These are phyloP conservation scores for Penelope pileata DNA, from an alignment of 2,113 vertebrate species.

Conservation along the genomic window DNA sequence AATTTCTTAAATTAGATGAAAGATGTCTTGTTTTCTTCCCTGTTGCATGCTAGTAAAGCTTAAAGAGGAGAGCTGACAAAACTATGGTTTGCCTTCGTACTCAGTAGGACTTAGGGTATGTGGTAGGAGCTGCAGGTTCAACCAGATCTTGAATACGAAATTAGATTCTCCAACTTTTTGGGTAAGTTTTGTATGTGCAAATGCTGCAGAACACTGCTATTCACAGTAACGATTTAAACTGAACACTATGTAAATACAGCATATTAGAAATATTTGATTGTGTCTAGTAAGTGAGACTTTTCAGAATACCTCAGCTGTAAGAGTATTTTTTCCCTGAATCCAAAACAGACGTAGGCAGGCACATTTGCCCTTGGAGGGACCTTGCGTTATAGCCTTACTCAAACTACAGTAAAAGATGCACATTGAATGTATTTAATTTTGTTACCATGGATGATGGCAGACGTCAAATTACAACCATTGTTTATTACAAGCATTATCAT, in stretches of 20 bases:
- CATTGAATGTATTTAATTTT: conserved; percentile 32
- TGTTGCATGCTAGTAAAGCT: not conserved
- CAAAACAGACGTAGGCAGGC: not conserved
- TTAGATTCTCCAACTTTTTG: not conserved
- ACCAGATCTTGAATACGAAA: not conserved
- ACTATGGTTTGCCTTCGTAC: not conserved
- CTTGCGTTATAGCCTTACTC: not conserved
- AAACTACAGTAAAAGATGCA: not conserved
- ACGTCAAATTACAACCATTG: not conserved
- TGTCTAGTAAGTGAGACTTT: not conserved
- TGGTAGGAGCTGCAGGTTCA: not conserved
- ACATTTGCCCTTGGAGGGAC: not conserved
- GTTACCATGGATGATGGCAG: not conserved
- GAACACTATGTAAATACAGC: not conserved
- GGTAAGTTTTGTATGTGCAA: not conserved
- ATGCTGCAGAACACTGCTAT: not conserved
- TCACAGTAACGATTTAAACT: not conserved
- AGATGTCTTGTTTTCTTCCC: not conserved
- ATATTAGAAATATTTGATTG: not conserved
- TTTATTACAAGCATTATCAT: not conserved
- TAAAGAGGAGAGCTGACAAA: not conserved
- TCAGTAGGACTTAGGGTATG: not conserved
- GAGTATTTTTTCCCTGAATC: not conserved
- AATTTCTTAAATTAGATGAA: not conserved
- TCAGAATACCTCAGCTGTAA: not conserved